These are phyloP conservation scores for Lipophrys pholis DNA, from an alignment of 2,113 vertebrate genomes.

Conservation along the genomic window DNA sequence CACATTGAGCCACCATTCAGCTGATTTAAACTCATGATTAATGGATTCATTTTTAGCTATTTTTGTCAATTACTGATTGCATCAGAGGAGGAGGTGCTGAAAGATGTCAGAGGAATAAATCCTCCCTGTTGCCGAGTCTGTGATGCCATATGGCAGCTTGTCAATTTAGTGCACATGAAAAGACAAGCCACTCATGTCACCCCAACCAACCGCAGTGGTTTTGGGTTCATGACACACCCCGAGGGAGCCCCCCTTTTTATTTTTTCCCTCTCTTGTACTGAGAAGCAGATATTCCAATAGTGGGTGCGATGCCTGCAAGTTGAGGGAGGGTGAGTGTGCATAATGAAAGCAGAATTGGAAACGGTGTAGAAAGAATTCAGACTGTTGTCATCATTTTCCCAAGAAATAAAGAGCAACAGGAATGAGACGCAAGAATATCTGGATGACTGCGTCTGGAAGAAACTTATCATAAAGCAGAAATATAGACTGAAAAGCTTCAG, in stretches of 20 bases:
- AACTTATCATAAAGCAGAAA: conserved; percentile 37
- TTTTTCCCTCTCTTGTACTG: conserved; percentile 7
- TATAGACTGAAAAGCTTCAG: conserved; percentile 19
- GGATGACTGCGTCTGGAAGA: background rate
- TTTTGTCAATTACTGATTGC: conserved; percentile 39
- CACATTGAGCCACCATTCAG: conserved; percentile 3
- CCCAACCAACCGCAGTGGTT: conserved; percentile 1
- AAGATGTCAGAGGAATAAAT: conserved; percentile 14
- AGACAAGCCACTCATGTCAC: background rate
- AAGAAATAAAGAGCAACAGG: conserved; percentile 7
- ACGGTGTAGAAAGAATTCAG: conserved; percentile 21
- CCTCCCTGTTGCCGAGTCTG: conserved; percentile 26
- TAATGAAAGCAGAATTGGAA: conserved; percentile 11
- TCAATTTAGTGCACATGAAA: conserved; percentile 21
- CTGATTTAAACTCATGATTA: conserved; percentile 27
- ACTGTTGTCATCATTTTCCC: conserved; percentile 31
- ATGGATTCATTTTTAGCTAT: conserved; percentile 20
- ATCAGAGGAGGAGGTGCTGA: conserved; percentile 20
- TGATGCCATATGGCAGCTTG: conserved; percentile 39
- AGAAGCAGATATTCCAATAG: conserved; percentile 12
- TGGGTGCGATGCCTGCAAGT: background rate
- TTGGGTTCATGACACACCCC: background rate
- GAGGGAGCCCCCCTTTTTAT: background rate
- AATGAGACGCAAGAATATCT: conserved; percentile 9
- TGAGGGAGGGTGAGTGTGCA: conserved; percentile 8